Evolutionary conservation across 2,888 invertebrate genomes (phyloP), one percentile per base, ranked within the genome.

Genomic region (Cylloceria caligata): DNA sequence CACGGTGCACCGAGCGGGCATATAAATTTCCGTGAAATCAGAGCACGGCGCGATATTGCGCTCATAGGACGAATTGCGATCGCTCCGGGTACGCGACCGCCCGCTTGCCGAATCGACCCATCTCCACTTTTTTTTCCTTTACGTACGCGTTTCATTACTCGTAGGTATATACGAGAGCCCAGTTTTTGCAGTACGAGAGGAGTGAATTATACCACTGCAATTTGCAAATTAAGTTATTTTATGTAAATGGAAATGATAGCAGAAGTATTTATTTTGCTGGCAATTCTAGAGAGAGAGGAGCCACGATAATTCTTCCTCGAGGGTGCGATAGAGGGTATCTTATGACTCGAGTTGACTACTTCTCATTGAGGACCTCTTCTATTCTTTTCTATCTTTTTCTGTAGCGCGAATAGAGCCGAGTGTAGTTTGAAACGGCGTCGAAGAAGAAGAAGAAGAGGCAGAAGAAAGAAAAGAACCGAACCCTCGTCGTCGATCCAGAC

Each of bases 1-100:
- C 45, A 30, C 49, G 16, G 45, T 47, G 60, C 45, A 19, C 13
- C 60, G 60, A 34, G 27, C 47, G 42, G 67, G 77, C 74, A 67
- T 79, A 83, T 83, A 83, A 83, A 83, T 81, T 74, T 71, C 73
- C 60, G 47, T 55, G 65, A 81, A 77, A 83, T 81, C 78, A 79
- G 30, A 52, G 78, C 68, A 74, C 78, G 73, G 49, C 55, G 75
- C 74, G 80, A 81, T 80, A 83, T 81, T 67, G 71, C 64, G 73
- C 65, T 72, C 72, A 79, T 79, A 75, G 71, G 74, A 83, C 79
- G 81, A 83, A 80, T 74, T 74, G 74, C 64, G 24, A 55, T 80
- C 73, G 77, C 65, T 57, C 55, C 81, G 49, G 36, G 83, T 74
- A 81, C 83, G 72, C 80, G 83, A 83, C 77, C 60, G 11, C 16